Evolutionary conservation across 2,888 invertebrate species (phyloP), one percentile per base, ranked within the genome.

Genomic region (Drosophila nigricruria): DNA sequence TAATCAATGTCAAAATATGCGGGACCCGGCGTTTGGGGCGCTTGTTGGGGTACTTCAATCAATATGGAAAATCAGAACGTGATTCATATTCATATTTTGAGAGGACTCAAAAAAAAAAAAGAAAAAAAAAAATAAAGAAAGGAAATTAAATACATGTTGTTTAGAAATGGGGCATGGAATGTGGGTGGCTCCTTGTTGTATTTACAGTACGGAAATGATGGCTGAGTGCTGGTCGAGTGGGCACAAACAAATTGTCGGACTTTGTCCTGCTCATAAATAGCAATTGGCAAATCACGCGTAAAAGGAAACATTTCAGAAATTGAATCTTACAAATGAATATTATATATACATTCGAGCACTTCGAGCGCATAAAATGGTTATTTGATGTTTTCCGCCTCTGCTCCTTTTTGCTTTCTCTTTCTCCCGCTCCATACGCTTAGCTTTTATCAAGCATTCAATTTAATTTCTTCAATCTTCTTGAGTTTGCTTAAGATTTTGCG

Each of bases 71-170:
- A 77, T 77, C 73, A 70, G 68, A 66, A 60, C 73, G 79, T 79
- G 73, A 82, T 82, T 82, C 82, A 82, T 84, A 82, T 87, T 84
- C 88, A 87, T n/a, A n/a, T n/a, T n/a, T 18, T 12, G 27, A 49
- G 12, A 40, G 42, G 20, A 56, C 34, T 27, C 23, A 23, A 14
- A 50, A 32, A 16, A 16, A 20, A 14, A 57, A 58, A 65, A 80
- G 6, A 20, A 12, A 3, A 16, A 34, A 50, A 50, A 16, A 14
- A 18, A 14, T 5, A 36, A 56, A 57, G 60, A 61, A 67, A 77
- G 87, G 87, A 86, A 82, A 82, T 82, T 82, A 82, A 83, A 71
- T 83, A 83, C 81, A 86, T 77, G 68, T 79, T 81, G 70, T 71
- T 71, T 60, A 65, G 50, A 14, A n/a, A 6, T 27, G 0, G 8